A percentile compares a stretch with the other conserved stretches of the same genome.
Evolutionary conservation across 2,797 vertebrate genomes (phyloP).

Genomic region (Poliocrania exsul): DNA sequence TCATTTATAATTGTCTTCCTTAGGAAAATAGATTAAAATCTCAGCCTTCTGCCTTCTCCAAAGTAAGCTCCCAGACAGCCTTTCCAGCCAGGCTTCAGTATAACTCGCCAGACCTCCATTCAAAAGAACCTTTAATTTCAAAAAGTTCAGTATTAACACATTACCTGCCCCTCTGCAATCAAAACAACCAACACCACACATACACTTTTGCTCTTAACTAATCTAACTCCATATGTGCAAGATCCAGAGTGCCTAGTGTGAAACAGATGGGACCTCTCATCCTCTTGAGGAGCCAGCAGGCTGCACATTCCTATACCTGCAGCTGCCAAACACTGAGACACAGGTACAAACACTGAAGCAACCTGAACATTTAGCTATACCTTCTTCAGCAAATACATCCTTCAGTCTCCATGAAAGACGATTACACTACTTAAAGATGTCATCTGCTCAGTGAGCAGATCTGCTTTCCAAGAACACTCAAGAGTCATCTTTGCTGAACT

Average conservation of each 20-base stretch:
- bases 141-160: not conserved
- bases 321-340: not conserved
- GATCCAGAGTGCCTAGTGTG: rapidly evolving
- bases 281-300: not conserved
- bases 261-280: not conserved
- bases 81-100: not conserved
- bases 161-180: not conserved
- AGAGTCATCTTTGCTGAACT: not conserved
- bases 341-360: not conserved
- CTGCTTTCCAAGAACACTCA: rapidly evolving
- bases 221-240: rapidly evolving
- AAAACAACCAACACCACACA: rapidly evolving
- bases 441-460: not conserved
- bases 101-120: not conserved
- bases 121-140: not conserved
- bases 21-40: not conserved
- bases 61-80: not conserved
- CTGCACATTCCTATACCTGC: not conserved
- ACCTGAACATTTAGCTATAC: not conserved
- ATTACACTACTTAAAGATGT: rapidly evolving
- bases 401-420: not conserved
- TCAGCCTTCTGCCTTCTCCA: not conserved
- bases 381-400: not conserved
- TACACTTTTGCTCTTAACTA: not conserved
- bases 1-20: not conserved